phyloP scores from a whole-genome alignment of 2,888 invertebrate genomes.

The Ptycholaimellus sp. region DNA sequence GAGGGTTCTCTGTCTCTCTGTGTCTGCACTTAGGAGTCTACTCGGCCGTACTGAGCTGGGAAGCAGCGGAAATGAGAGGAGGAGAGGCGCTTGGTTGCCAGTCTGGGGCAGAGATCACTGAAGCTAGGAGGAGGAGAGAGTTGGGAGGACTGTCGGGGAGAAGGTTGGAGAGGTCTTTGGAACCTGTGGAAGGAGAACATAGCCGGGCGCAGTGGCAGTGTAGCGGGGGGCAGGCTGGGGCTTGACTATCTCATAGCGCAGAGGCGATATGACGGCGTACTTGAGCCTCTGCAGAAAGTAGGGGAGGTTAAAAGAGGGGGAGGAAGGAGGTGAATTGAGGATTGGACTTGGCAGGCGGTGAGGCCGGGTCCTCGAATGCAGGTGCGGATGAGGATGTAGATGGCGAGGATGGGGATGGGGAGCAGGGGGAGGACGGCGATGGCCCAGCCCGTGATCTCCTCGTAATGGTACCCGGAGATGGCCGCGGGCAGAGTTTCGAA shows the following conservation, averaged over 20 bases:
- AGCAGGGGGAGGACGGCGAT: slow-evolving; percentile 20
- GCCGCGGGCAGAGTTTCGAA: slow-evolving; percentile 15
- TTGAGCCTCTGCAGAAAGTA: slow-evolving; percentile 15
- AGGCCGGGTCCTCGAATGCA: slow-evolving; percentile 8
- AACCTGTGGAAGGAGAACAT: slow-evolving; percentile 21
- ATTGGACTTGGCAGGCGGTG: slow-evolving; percentile 3
- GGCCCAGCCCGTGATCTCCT: slow-evolving; percentile 17
- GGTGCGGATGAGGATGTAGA: slow-evolving; percentile 14
- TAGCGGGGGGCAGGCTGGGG: slow-evolving; percentile 14
- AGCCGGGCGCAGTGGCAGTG: slow-evolving; percentile 20
- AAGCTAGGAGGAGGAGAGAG: no score
- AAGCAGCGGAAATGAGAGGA: no score
- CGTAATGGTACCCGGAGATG: slow-evolving; percentile 16
- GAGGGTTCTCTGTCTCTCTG: no score
- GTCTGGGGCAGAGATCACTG: no score
- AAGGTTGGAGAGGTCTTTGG: no score
- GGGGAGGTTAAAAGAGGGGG: background rate
- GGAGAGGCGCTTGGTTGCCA: no score
- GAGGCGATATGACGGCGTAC: slow-evolving; percentile 15
- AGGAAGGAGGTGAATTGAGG: no score
- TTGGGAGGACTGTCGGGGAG: no score
- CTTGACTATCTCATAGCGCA: slow-evolving; percentile 16
- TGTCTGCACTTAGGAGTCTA: no score
- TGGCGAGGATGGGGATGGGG: slow-evolving; percentile 20
- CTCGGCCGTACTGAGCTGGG: no score